Conservation (phyloP, 2,113 vertebrate species). For the Tichodroma muraria region DNA sequence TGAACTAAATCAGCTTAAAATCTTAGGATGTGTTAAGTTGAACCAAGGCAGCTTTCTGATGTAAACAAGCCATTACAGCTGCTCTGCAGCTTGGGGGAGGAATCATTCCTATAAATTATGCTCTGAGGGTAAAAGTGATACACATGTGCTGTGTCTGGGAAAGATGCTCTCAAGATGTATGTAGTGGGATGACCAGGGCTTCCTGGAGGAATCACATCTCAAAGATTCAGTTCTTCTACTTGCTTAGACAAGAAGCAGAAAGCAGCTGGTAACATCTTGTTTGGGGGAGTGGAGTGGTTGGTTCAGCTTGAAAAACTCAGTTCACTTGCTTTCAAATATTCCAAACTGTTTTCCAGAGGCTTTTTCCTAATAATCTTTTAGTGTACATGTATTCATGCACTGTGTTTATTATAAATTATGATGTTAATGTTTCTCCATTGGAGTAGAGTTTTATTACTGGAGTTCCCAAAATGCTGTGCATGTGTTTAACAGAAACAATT, state of each 20-base stretch:
- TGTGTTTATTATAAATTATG: background rate
- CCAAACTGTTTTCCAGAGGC: background rate
- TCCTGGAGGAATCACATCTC: background rate
- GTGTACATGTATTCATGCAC: background rate
- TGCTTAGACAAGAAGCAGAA: background rate
- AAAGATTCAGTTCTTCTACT: background rate
- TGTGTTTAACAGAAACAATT: background rate
- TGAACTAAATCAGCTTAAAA: conserved; percentile 44
- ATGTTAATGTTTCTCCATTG: background rate
- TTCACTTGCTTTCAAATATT: background rate
- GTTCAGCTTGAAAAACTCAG: background rate
- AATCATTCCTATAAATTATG: background rate
- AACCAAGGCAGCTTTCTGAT: background rate
- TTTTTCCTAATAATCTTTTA: background rate
- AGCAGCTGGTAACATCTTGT: background rate
- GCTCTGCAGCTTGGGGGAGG: background rate
- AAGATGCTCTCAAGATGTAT: background rate
- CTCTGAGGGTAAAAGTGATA: background rate
- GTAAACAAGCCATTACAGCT: conserved; percentile 13
- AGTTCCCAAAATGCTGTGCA: background rate
- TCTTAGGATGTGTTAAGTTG: background rate
- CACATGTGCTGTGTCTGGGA: background rate
- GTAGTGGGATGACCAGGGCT: background rate
- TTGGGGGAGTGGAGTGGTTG: background rate
- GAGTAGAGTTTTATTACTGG: background rate